phyloP scores from a whole-genome alignment of 2,888 invertebrate species.

The Andrena chrysosceles region DNA sequence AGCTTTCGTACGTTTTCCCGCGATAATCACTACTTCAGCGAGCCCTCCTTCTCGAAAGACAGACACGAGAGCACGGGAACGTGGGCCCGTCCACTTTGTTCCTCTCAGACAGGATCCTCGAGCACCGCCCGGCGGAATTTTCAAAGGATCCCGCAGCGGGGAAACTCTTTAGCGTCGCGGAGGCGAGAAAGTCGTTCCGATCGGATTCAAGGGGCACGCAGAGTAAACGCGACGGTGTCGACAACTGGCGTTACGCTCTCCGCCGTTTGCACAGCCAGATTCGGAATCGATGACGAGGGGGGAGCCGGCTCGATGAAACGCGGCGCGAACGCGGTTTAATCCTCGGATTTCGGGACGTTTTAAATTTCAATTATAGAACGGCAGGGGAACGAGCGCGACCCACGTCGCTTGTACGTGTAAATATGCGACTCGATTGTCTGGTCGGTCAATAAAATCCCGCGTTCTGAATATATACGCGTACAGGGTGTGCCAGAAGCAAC shows the following conservation, averaged over 20 bases:
- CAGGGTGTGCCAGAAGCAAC: not conserved
- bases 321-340: slow-evolving; percentile 56
- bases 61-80: not conserved
- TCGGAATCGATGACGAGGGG: not conserved
- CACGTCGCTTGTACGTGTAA: slow-evolving; percentile 58
- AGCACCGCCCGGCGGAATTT: not conserved
- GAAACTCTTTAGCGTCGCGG: not conserved
- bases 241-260: not conserved
- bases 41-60: not conserved
- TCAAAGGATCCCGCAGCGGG: not conserved
- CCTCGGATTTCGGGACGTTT: slow-evolving; percentile 58
- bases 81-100: slow-evolving; percentile 1
- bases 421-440: slow-evolving; percentile 66
- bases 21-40: slow-evolving; percentile 55
- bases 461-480: slow-evolving; percentile 41
- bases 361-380: slow-evolving; percentile 67
- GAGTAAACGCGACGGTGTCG: not conserved
- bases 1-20: slow-evolving; percentile 55
- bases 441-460: slow-evolving; percentile 68
- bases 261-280: slow-evolving; percentile 9
- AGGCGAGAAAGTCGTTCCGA: not conserved
- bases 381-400: slow-evolving; percentile 27
- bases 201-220: not conserved
- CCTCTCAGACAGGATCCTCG: not conserved
- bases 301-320: slow-evolving; percentile 33